phyloP scores from a whole-genome alignment of 2,113 vertebrate genomes.

The Oncorhynchus keta region DNA sequence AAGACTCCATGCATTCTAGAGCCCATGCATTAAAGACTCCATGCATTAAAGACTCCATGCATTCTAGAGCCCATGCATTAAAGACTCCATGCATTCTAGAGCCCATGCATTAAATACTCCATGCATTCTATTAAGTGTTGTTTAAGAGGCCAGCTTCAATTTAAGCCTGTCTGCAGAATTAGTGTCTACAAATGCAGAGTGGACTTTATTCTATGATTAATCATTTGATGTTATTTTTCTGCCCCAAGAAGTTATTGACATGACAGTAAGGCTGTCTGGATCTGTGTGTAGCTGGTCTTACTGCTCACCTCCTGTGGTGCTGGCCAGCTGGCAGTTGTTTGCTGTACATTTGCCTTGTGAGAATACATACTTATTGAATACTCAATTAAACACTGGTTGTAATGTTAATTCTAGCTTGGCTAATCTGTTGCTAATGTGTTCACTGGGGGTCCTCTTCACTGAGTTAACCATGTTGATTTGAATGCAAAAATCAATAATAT shows the following conservation, averaged over 20 bases:
- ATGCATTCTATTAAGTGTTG: neutral
- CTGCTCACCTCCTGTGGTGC: conserved; percentile 49
- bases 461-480: neutral
- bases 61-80: no score
- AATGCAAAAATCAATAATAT: no score
- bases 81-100: no score
- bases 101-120: no score
- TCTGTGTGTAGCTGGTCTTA: conserved; percentile 16
- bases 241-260: conserved; percentile 44
- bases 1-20: no score
- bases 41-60: no score
- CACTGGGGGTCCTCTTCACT: no score
- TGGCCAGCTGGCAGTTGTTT: conserved; percentile 49
- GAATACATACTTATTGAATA: conserved; percentile 65
- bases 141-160: conserved; percentile 47
- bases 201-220: conserved; percentile 27
- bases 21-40: no score
- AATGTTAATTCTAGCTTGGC: conserved; percentile 43
- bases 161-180: conserved; percentile 62
- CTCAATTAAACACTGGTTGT: conserved; percentile 72
- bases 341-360: conserved; percentile 74
- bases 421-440: conserved; percentile 20
- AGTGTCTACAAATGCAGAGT: conserved; percentile 32
- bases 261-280: conserved; percentile 34
- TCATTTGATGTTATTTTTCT: conserved; percentile 28